Base-by-base conservation (phyloP, 1,140 invertebrate species). In the Oryctes rhinoceros region DNA sequence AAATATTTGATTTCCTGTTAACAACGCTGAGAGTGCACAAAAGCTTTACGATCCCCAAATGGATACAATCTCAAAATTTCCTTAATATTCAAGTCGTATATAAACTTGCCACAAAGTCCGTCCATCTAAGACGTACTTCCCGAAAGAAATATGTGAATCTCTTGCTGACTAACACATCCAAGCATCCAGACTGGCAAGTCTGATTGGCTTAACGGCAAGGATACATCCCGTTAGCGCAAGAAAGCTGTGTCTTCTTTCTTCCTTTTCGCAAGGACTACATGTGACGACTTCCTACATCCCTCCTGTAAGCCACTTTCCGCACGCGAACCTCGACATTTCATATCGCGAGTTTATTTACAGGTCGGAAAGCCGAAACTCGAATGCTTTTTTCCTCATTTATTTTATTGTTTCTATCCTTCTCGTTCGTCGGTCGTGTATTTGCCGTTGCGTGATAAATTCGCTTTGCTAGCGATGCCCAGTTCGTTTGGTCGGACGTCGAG, bases 361-460 rank as follows among this genome's bases (percentile, higher is more conserved):
- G 53, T 59, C 53, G 53, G 53, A 15, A 59, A n/a, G 53, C 13
- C 15, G 53, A 18, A 18, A 59, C 15, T 53, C 24, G 24, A 30
- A 30, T 30, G 24, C 24, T 30, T 30, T 30, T 30, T 30, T 30
- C 2, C 2, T 30, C 5, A 1, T 44, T 44, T 44, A 7, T 44
- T 44, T 44, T 44, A 44, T 44, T 44, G 9, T 10, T 44, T 44
- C 39, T 44, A 44, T 44, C 39, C 39, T 44, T 10, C 5, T 44
- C 39, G 39, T 44, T 44, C 39, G 39, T 44, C 39, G 5, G 39
- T 44, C 39, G 39, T 44, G 6, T 59, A 15, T 59, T 59, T 59
- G 53, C 15, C 53, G 53, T 59, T 59, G 53, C 53, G 53, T n/a
- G 53, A 59, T 59, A 59, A 59, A 59, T 59, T 59, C 53, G 53